phyloP scores from a whole-genome alignment of 2,797 vertebrate species.

The Rhinoraja longicauda region DNA sequence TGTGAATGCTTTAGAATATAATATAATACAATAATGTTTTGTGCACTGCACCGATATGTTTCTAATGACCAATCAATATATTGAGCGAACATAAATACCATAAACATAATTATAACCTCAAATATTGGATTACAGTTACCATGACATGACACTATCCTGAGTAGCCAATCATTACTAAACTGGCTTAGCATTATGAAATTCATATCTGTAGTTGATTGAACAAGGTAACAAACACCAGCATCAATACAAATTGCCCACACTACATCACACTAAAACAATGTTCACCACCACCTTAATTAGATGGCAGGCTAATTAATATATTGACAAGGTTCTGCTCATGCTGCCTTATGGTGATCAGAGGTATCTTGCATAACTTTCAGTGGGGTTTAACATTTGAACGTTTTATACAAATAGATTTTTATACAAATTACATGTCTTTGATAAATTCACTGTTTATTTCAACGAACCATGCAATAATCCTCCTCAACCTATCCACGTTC shows the following conservation, averaged over 20 bases:
- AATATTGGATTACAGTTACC: neutral
- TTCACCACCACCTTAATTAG: neutral
- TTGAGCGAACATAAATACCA: neutral
- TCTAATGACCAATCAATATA: neutral
- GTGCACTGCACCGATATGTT: neutral
- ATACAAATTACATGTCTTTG: neutral
- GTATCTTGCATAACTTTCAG: neutral
- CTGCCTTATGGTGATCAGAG: neutral
- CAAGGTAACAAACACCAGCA: neutral
- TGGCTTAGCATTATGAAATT: neutral
- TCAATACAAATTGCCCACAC: neutral
- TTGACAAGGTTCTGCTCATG: neutral
- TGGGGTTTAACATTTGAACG: neutral
- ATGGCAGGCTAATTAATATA: conserved; percentile 7
- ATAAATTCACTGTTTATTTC: neutral
- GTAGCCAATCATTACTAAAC: neutral
- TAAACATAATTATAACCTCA: neutral
- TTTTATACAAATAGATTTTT: neutral
- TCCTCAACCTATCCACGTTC: neutral
- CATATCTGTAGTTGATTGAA: neutral
- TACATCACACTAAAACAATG: neutral
- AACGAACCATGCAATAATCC: too few relatives aligned
- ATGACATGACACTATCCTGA: neutral
- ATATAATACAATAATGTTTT: too few relatives aligned
- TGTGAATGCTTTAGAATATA: too few relatives aligned